Conservation (phyloP, 2,888 invertebrate genomes). For the Marronus borbonicus region DNA sequence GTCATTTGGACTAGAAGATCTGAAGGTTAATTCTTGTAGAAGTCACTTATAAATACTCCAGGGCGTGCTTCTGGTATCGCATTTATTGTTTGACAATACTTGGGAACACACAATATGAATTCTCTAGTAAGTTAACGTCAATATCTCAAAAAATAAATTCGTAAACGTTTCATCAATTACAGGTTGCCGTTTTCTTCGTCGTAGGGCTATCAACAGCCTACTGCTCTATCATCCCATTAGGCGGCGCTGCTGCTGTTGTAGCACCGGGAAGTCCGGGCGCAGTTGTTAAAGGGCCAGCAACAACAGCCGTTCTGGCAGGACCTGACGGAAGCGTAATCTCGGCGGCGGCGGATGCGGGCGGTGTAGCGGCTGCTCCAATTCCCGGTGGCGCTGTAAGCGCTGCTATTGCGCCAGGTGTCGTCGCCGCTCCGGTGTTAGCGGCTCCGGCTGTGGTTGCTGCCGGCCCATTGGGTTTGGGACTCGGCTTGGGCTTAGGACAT, state of each 20-base stretch:
- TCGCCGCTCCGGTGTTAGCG: conserved; percentile 52
- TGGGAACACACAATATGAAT: conserved; percentile 57
- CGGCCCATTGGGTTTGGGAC: conserved; percentile 43
- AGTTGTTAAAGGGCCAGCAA: conserved; percentile 56
- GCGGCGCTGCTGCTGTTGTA: conserved; percentile 55
- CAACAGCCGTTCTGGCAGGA: conserved; percentile 55
- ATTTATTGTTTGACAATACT: conserved; percentile 6
- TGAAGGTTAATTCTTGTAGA: conserved; percentile 46
- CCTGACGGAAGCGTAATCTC: conserved; percentile 68
- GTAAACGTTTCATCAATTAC: neutral
- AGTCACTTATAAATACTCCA: conserved; percentile 50
- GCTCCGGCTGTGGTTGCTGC: conserved; percentile 39
- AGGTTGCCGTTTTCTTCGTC: conserved; percentile 48
- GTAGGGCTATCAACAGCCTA: conserved; percentile 49
- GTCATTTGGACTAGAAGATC: conserved; percentile 28
- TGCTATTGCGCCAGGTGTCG: conserved; percentile 56
- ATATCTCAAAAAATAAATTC: neutral
- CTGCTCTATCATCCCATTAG: conserved; percentile 48
- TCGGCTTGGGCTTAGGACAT: conserved; percentile 44
- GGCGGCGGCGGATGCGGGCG: conserved; percentile 66
- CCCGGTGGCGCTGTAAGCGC: conserved; percentile 58
- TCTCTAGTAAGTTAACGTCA: conserved; percentile 55
- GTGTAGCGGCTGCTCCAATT: conserved; percentile 57
- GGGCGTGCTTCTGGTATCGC: conserved; percentile 25
- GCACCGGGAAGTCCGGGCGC: conserved; percentile 55